Conservation (phyloP, 2,797 vertebrate species). For the Poeciliopsis presidionis region DNA sequence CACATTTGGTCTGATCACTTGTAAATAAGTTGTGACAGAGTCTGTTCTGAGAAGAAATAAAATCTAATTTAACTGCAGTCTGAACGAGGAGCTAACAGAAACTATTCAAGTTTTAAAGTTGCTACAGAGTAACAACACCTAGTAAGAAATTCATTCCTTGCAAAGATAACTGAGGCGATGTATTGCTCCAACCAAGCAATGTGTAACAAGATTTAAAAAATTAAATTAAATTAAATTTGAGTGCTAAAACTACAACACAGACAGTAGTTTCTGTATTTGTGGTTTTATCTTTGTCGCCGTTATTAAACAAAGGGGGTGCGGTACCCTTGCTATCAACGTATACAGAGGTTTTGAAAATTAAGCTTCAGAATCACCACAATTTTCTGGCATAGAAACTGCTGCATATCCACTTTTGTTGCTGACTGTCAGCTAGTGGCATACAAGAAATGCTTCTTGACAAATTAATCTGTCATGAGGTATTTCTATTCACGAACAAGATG, state of each 20-base stretch:
- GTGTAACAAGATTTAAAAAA: neutral
- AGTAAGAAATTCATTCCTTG: neutral
- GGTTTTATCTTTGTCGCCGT: neutral
- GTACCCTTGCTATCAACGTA: neutral
- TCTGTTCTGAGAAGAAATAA: neutral
- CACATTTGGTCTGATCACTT: slow-evolving; percentile 2
- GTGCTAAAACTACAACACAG: neutral
- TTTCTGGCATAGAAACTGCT: neutral
- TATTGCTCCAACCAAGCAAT: neutral
- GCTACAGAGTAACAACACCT: neutral
- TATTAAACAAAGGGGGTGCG: neutral
- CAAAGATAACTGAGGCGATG: neutral
- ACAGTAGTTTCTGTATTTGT: neutral
- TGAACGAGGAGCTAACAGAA: neutral
- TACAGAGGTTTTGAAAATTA: neutral
- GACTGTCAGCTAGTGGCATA: neutral
- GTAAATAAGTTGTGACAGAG: neutral
- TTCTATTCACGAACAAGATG: neutral
- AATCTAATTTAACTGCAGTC: neutral
- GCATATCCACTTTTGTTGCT: neutral
- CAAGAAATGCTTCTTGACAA: neutral
- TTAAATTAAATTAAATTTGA: too few relatives aligned
- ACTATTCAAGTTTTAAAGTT: neutral
- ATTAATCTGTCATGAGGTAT: neutral
- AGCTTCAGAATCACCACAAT: neutral